A percentile compares a stretch with the other conserved stretches of the same genome.
These are phyloP conservation scores for Melanotaenia duboulayi DNA, from an alignment of 2,113 vertebrate genomes.

Conservation along the genomic window DNA sequence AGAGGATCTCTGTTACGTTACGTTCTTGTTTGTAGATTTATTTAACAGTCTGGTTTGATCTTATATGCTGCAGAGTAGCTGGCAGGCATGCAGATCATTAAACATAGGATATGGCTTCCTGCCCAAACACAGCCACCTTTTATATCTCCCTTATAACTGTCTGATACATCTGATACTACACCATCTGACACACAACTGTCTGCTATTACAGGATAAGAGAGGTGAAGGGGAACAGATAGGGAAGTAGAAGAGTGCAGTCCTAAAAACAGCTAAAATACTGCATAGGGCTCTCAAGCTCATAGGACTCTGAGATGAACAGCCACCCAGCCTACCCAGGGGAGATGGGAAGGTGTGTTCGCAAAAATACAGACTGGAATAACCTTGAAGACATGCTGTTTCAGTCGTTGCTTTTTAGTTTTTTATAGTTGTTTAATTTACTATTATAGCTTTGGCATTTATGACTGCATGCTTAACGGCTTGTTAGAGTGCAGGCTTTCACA, in stretches of 20 bases:
- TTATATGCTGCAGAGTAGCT: background rate
- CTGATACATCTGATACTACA: too few species aligned
- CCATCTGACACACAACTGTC: background rate
- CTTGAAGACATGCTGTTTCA: too few species aligned
- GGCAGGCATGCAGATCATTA: background rate
- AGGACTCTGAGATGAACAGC: too few species aligned
- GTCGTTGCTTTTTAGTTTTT: too few species aligned
- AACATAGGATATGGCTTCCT: background rate
- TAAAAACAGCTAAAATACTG: too few species aligned
- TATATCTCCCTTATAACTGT: background rate
- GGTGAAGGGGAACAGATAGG: background rate
- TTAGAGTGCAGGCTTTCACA: background rate
- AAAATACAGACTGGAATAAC: too few species aligned
- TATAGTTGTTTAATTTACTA: too few species aligned
- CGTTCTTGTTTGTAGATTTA: background rate
- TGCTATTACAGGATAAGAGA: background rate
- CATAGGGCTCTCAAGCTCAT: too few species aligned
- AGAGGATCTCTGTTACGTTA: background rate
- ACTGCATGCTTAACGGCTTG: background rate
- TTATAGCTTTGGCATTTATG: too few species aligned
- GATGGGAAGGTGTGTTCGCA: too few species aligned
- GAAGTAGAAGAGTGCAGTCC: too few species aligned
- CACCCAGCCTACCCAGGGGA: too few species aligned
- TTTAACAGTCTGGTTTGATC: background rate
- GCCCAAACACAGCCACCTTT: background rate